Base-by-base conservation (phyloP, 2,113 vertebrate species). In the Pomatostomus ruficeps region DNA sequence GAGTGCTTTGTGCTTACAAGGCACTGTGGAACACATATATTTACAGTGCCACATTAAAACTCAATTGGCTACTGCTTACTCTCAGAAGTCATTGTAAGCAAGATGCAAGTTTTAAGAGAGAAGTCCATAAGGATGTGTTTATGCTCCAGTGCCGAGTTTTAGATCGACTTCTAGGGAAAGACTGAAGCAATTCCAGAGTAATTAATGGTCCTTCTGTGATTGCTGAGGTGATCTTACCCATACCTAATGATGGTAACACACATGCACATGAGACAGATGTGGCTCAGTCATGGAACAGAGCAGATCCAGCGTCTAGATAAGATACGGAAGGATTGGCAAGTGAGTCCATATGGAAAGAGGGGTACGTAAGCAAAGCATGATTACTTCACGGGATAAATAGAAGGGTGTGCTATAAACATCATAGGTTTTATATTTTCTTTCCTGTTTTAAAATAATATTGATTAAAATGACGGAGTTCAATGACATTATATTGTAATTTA, bases 131-230 rank as follows among this genome's bases (percentile, higher is more conserved):
- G 65, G 52, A 86, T 68, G 63, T 84, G 40, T 91, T 97, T 96
- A 90, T 81, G 68, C 59, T 90, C 85, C 63, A 85, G 76, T 74
- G 58, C 9, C 14, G 76, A 96, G 51, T 11, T 80, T 94, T 91
- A 96, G 38, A 51, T 63, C 0, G 4, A 79, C 22, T 89, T 54
- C 43, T 90, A 94, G 80, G 82, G 51, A 95, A 96, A 95, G 72
- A 95, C 88, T 96, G 91, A 97, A 96, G 72, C 61, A 91, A 97
- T 96, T 96, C 80, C 61, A 54, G 36, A 43, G 51, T 92, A 96
- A 97, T 95, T 96, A 96, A 96, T 78, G 88, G 61, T 31, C 52
- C 97, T 97, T 86, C 89, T 96, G 78, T 91, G 88, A 85, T 74
- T 62, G 25, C 43, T 70, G 85, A 89, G 16, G 13, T 92, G 85